Base-by-base conservation (phyloP, 2,888 invertebrate species). In the Galeruca laticollis region DNA sequence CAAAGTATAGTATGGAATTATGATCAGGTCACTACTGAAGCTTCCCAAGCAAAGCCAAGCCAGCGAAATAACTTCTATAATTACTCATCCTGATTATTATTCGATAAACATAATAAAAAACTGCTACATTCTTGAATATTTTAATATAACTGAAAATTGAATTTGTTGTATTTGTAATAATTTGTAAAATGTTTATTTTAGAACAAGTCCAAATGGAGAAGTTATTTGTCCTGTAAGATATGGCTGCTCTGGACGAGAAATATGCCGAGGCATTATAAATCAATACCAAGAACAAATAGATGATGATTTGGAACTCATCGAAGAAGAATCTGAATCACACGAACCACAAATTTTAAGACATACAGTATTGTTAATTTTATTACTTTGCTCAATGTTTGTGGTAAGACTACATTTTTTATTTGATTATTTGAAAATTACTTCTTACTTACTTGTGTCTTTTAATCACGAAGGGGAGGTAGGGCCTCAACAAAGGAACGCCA, bases 361-460 rank as follows among this genome's bases (percentile, higher is more conserved):
- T 83, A 91, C 94, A 35, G 92, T 95, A 33, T 88, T 97, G 56
- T 87, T 97, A 63, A 91, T 97, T 69, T 87, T 94, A 20, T 88
- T 96, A 73, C 87, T 92, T 64, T 91, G 94, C 76, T 94, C 94
- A 51, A 96, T 97, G 94, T 95, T 97, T 86, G 92, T 96, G 82
- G 95, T 95, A 83, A 89, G 92, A 26, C 3, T 26, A 26, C n/a
- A n/a, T n/a, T n/a, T n/a, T n/a, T 26, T 26, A 5, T 26, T 89
- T n/a, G 15, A 35, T 56, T 26, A 52, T 59, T 26, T 26, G 3
- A 57, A 13, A 47, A 2, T 20, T 31, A n/a, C n/a, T n/a, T n/a
- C n/a, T n/a, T n/a, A n/a, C n/a, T n/a, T n/a, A n/a, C n/a, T n/a
- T n/a, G n/a, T n/a, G n/a, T n/a, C n/a, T n/a, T n/a, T n/a, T n/a